Evolutionary conservation across 2,888 invertebrate genomes (phyloP).

Genomic region (Drosophila birchii): DNA sequence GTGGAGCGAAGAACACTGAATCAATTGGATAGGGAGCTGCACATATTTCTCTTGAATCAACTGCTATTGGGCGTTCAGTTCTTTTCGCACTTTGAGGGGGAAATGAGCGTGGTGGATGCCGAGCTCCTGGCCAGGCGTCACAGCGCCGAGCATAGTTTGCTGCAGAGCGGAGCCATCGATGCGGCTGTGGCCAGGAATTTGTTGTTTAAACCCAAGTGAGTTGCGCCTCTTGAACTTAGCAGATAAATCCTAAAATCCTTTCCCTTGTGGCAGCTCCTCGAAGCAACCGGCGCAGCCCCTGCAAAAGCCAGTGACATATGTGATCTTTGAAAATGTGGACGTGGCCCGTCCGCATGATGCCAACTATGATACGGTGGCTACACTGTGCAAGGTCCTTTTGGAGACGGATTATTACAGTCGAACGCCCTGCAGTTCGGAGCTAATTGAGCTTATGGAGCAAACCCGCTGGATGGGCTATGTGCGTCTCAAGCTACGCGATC

Average conservation of each 20-base stretch:
- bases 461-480: constrained; percentile 84
- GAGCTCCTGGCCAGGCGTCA: constrained; percentile 75
- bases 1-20: constrained; percentile 80
- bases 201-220: constrained; percentile 85
- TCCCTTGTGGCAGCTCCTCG: not conserved
- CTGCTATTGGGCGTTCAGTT: constrained; percentile 91
- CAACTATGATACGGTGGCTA: constrained; percentile 84
- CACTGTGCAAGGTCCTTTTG: constrained; percentile 88
- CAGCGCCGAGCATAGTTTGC: constrained; percentile 86
- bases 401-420: constrained; percentile 84
- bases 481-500: constrained; percentile 80
- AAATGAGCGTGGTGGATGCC: constrained; percentile 75
- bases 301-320: constrained; percentile 88
- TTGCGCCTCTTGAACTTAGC: not conserved
- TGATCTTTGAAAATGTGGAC: constrained; percentile 90
- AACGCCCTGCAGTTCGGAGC: constrained; percentile 78
- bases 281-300: constrained; percentile 85
- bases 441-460: constrained; percentile 69
- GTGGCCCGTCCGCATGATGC: constrained; percentile 88
- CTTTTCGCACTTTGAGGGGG: constrained; percentile 90
- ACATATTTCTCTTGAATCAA: constrained; percentile 91
- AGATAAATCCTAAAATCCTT: too few species aligned
- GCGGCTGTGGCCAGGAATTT: constrained; percentile 88
- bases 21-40: constrained; percentile 88
- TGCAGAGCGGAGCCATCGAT: constrained; percentile 89